A percentile compares a stretch with the other conserved stretches of the same genome.
Conservation (phyloP, 2,888 invertebrate genomes). For the Lasioglossum marginatum region DNA sequence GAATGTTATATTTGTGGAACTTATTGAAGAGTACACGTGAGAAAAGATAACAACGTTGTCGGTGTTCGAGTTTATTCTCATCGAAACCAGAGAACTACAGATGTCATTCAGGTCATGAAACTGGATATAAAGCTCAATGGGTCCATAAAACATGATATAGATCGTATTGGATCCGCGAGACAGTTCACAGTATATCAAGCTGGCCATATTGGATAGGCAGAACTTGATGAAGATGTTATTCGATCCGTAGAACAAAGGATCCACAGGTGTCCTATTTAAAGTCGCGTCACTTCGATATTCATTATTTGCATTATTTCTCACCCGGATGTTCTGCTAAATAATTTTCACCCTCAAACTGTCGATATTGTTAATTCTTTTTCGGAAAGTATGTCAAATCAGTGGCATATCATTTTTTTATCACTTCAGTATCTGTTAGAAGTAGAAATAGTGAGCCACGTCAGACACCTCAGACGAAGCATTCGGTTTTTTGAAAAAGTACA, state of each 20-base stretch:
- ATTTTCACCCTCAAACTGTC: neutral
- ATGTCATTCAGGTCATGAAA: conserved; percentile 3
- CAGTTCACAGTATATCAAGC: conserved; percentile 7
- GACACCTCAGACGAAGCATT: neutral
- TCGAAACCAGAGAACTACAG: neutral
- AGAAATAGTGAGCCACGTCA: neutral
- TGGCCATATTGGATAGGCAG: neutral
- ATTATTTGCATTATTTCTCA: neutral
- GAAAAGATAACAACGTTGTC: too few species aligned
- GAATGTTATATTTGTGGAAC: too few species aligned
- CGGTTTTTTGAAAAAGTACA: too few species aligned
- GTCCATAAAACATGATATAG: conserved; percentile 1
- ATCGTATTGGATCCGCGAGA: conserved; percentile 10
- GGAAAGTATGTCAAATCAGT: too few species aligned
- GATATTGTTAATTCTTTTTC: neutral
- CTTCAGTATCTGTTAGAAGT: neutral
- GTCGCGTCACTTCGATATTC: neutral
- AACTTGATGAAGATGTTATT: conserved; percentile 16
- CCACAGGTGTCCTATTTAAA: conserved; percentile 11
- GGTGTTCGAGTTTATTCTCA: neutral
- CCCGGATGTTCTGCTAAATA: neutral
- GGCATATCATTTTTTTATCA: too few species aligned
- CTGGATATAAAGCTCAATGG: neutral
- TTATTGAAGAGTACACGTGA: neutral
- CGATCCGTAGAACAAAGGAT: neutral